Conservation (phyloP, 2,888 invertebrate species). For the Cantharis nigra region DNA sequence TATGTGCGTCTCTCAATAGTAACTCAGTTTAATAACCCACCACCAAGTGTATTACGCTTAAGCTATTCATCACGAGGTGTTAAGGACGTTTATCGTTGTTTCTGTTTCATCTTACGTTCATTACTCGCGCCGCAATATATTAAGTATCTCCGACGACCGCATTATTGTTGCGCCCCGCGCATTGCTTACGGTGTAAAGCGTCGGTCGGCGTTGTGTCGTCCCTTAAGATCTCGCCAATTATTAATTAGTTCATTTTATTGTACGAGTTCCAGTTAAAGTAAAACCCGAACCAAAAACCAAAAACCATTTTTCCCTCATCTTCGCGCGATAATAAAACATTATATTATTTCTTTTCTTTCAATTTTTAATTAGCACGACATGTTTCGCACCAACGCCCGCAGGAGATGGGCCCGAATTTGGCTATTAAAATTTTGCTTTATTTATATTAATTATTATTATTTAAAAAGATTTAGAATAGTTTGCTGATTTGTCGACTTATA, state of each 20-base stretch:
- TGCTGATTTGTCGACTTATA: slow-evolving; percentile 13
- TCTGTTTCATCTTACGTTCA: slow-evolving; percentile 55
- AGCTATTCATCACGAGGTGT: slow-evolving; percentile 54
- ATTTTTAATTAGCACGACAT: no score
- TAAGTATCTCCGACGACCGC: slow-evolving; percentile 52
- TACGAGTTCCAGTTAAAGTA: slow-evolving; percentile 6
- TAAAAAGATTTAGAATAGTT: neutral
- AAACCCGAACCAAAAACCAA: neutral
- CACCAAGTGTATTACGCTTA: slow-evolving; percentile 48
- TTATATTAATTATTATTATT: neutral
- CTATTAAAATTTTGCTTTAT: neutral
- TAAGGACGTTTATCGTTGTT: slow-evolving; percentile 54
- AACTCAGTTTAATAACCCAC: slow-evolving; percentile 42
- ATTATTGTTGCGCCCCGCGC: slow-evolving; percentile 46
- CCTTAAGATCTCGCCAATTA: slow-evolving; percentile 38
- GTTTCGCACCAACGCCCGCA: no score
- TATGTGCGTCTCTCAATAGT: slow-evolving; percentile 33
- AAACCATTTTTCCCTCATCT: neutral
- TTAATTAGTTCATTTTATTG: slow-evolving; percentile 38
- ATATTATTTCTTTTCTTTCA: no score
- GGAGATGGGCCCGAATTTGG: no score
- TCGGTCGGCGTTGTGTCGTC: slow-evolving; percentile 23
- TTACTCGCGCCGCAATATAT: slow-evolving; percentile 52
- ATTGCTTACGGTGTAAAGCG: slow-evolving; percentile 35
- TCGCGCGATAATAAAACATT: no score